Evolutionary conservation across 2,888 invertebrate genomes (phyloP), one percentile per base, ranked within the genome.

Genomic region (Margaritifera margaritifera): DNA sequence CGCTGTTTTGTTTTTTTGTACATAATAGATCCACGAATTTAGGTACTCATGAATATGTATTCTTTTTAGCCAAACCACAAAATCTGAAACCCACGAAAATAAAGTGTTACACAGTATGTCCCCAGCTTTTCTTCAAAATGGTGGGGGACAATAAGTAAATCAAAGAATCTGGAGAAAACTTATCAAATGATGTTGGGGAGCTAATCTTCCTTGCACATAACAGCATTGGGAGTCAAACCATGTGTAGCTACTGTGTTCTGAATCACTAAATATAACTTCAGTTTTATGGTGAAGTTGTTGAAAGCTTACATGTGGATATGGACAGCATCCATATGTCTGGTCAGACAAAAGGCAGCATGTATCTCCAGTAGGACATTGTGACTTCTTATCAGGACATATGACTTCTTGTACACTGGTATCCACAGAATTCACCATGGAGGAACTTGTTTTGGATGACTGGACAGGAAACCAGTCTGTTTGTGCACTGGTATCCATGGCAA

Each of bases 321-420:
- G 87, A 76, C 89, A 89, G 71, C 89, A 89, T 18, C 85, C 87
- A 70, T 81, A 89, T 8, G 74, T 60, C 6, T 81, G 81, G 62
- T 65, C 62, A 1, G 65, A 58, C 57, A 85, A 60, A 51, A 68
- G 67, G 72, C 89, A 89, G 65, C 88, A 89, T 8, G 88, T 87
- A 42, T 78, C 65, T 18, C 74, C 76, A 65, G 63, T 72, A 8
- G 78, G 78, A 71, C 86, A 86, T 42, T 67, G 54, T 25, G 60
- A 22, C 31, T 62, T 42, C 25, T 70, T 69, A 65, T 71, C 80
- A 22, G 77, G 69, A 60, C 80, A 81, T n/a, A 69, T 63, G 4
- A 79, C 75, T 53, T 24, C n/a, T 54, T 51, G 8, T 4, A 42
- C 50, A 19, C 53, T 19, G 53, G 52, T 20, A 59, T 6, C 54